Base-by-base conservation (phyloP, 2,888 invertebrate species). In the Athalia circularis region DNA sequence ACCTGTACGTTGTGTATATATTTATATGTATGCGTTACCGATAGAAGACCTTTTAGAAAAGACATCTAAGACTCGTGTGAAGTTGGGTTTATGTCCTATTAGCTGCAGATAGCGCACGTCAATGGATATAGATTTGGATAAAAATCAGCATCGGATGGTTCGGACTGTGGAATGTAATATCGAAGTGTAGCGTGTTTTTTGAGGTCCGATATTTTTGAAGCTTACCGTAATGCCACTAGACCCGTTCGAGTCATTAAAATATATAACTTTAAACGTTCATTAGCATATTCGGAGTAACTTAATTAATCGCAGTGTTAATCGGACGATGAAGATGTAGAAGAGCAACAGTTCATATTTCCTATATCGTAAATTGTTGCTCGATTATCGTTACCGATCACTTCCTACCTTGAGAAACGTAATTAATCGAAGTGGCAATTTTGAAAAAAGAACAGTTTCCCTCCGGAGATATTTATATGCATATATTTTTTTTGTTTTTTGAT, bases 261-360 rank as follows among this genome's bases (percentile, higher is more conserved):
- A 15, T 54, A 65, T 29, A 29, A 75, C 77, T 47, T 52, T 65
- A 48, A 77, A 77, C 48, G 48, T 52, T 48, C 64, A 77, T 77
- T 77, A 77, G 77, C 77, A 77, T 77, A 65, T 59, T 75, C 50
- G 50, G 15, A 29, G 64, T 77, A 65, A 77, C 15, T 13, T 52
- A 65, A 77, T 77, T 77, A 65, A 65, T 77, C 50, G 65, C 52
- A 15, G 65, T 64, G 48, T 65, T 64, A 52, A 64, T 77, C 77
- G 77, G 11, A 61, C 59, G 8, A 15, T 29, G 75, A 45, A 29
- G 29, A 29, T 29, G 29, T 29, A 29, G 29, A 29, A 29, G 29
- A 29, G 29, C 29, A 29, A 29, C 29, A 29, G 29, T 29, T 29
- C 29, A 29, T 29, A 29, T 29, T 29, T 29, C 29, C 29, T 29